Evolutionary conservation across 2,888 invertebrate species (phyloP).

Genomic region (Drosophila quasianomalipes): DNA sequence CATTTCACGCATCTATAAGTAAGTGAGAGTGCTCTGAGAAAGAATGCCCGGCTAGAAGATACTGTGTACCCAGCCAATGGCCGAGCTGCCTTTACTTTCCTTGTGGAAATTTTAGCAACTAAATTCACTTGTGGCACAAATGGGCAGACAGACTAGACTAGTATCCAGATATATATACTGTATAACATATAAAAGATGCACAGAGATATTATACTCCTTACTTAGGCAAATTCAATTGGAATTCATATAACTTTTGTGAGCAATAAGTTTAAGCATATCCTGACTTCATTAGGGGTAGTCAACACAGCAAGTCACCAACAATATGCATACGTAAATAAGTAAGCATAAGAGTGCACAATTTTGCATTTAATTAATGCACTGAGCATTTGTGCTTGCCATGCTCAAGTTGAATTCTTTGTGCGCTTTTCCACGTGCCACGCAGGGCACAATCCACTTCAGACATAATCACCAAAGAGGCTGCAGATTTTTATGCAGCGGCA

Average conservation of each 20-base stretch:
- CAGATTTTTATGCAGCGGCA: background rate
- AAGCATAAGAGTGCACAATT: constrained; percentile 33
- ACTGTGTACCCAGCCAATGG: background rate
- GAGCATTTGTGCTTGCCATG: constrained; percentile 49
- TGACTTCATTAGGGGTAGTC: constrained; percentile 10
- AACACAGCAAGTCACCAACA: constrained; percentile 8
- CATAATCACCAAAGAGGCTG: constrained; percentile 55
- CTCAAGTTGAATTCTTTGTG: constrained; percentile 55
- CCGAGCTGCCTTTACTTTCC: background rate
- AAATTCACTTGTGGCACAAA: background rate
- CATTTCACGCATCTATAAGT: background rate
- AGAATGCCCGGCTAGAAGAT: background rate
- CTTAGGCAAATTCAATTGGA: background rate
- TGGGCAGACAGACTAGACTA: background rate
- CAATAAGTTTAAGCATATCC: constrained; percentile 14
- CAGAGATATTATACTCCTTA: background rate
- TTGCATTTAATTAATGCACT: constrained; percentile 71
- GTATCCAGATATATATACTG: background rate
- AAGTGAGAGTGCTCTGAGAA: background rate
- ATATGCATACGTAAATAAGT: constrained; percentile 5
- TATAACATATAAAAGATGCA: background rate
- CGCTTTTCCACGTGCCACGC: constrained; percentile 29
- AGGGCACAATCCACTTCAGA: constrained; percentile 63
- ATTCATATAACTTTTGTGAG: background rate
- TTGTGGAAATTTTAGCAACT: background rate